Base-by-base conservation (phyloP, 2,888 invertebrate genomes). In the Eueremaeus valkanovi region DNA sequence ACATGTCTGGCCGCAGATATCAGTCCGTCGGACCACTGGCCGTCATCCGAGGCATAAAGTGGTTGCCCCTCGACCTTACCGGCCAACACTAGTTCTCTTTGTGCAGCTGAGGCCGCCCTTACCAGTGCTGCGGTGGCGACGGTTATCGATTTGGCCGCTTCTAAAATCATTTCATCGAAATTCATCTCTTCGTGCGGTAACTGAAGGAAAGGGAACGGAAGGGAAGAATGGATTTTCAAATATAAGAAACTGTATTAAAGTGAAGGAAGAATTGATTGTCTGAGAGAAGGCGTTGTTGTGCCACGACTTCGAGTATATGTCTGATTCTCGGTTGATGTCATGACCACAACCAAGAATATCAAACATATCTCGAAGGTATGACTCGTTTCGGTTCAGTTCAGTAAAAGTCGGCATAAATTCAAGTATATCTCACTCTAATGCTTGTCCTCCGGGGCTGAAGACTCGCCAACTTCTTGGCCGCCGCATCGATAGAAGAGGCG, bases 311-410 rank as follows among this genome's bases (percentile, higher is more conserved):
- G 76, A 90, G 90, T 91, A 97, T 96, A 98, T 95, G 97, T 96
- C 93, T 94, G 95, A 95, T 92, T 95, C 93, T 92, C 90, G 96
- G 96, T 94, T 93, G 94, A 90, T 86, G 86, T 86, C 40, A 73
- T 24, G 13, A 42, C 58, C 87, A 93, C 95, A 96, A 98, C 97
- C 98, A 98, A 98, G 97, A 97, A 97, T 98, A 98, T 96, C 97
- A 98, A 98, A 98, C 98, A 98, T 98, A 98, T 98, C 97, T 96
- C 86, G 91, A 61, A 73, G 2, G 29, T 40, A 55, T 55, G 61
- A 55, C 61, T 21, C 27, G 24, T 58, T 58, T 58, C 11, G 6
- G 74, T 78, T 36, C 16, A 68, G 42, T 51, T n/a, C 36, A 21
- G 33, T 33, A 51, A 21, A 51, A 51, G 51, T n/a, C 9, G 13